These are phyloP conservation scores for Puma concolor DNA, from an alignment of 2,113 vertebrate species.

Conservation along the genomic window DNA sequence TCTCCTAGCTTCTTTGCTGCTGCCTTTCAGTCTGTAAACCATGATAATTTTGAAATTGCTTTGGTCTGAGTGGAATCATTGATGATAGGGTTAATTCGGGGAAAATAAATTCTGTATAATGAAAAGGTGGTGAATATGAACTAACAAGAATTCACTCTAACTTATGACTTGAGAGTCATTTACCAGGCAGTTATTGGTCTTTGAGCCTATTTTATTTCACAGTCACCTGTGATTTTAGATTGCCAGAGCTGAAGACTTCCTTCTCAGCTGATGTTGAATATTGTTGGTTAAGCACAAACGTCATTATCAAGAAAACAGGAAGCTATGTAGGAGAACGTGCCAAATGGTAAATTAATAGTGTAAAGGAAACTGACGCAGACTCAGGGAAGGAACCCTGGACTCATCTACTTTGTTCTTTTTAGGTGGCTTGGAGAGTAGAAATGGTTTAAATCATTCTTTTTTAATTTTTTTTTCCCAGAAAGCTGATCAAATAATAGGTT, in stretches of 20 bases:
- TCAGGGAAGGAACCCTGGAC: constrained; percentile 59
- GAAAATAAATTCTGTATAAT: constrained; percentile 53
- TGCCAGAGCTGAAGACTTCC: constrained; percentile 70
- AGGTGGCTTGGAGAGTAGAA: constrained; percentile 40
- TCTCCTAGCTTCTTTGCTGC: constrained; percentile 37
- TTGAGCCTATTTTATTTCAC: constrained; percentile 26
- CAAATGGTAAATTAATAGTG: constrained; percentile 74
- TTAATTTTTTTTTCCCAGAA: background rate
- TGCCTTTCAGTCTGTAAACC: background rate
- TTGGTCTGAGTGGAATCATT: constrained; percentile 27
- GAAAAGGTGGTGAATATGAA: constrained; percentile 32
- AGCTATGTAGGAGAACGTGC: constrained; percentile 68
- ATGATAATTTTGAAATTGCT: constrained; percentile 28
- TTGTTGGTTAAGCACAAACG: constrained; percentile 70
- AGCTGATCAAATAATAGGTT: constrained; percentile 28
- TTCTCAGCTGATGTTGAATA: constrained; percentile 69
- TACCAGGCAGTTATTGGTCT: constrained; percentile 47
- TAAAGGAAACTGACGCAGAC: constrained; percentile 70
- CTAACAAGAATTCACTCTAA: constrained; percentile 29
- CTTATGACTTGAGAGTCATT: constrained; percentile 28
- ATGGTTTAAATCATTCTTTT: constrained; percentile 7
- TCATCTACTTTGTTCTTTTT: constrained; percentile 66
- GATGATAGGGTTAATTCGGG: constrained; percentile 33
- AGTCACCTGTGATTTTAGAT: constrained; percentile 67
- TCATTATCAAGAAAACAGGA: constrained; percentile 80